Conservation (phyloP, 1,140 invertebrate genomes). For the Heterodera schachtii region DNA sequence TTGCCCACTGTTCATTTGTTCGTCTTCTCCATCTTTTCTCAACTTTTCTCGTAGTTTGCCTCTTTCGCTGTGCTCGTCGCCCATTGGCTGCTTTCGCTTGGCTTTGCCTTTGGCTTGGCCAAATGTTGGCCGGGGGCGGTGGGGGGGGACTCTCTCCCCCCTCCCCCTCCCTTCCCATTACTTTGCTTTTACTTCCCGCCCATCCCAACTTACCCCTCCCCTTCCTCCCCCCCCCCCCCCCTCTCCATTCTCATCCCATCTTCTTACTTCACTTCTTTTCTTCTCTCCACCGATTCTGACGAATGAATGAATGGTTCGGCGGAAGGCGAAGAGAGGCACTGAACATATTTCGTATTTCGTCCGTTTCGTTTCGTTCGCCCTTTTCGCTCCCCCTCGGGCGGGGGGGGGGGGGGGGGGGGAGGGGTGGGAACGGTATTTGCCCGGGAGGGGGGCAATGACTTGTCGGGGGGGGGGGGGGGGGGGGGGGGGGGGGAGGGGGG, state of each 20-base stretch:
- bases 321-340: not conserved
- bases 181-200: not conserved
- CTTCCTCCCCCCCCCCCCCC: too few relatives aligned
- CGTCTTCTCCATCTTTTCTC: not conserved
- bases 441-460: not conserved
- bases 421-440: not conserved
- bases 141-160: not conserved
- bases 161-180: not conserved
- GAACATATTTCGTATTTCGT: not conserved
- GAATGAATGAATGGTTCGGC: not conserved
- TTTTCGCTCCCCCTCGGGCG: not conserved
- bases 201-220: not conserved
- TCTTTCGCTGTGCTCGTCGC: not conserved
- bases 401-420: too few relatives aligned
- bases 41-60: not conserved
- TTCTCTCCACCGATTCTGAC: too few relatives aligned
- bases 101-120: not conserved
- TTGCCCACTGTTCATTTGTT: too few relatives aligned
- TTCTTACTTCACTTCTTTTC: not conserved
- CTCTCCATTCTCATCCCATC: not conserved
- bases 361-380: not conserved
- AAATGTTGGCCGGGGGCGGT: not conserved
- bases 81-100: not conserved
- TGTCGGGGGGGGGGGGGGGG: not conserved
- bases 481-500: too few relatives aligned